Conservation (phyloP, 2,797 vertebrate species). For the Triplophysa yarkandensis region DNA sequence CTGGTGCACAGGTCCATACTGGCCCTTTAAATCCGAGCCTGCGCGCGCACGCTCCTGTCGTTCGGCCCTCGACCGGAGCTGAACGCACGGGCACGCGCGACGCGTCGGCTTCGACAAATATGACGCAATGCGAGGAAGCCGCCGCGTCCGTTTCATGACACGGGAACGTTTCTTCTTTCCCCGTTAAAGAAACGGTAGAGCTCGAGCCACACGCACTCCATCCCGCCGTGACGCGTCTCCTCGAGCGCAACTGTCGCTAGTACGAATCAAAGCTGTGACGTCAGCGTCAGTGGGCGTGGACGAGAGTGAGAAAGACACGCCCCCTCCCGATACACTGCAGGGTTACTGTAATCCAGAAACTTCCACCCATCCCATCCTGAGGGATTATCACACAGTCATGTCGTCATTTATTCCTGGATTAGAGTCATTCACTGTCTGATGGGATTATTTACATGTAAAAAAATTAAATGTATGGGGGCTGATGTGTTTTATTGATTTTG, state of each 20-base stretch:
- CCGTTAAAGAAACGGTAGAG: neutral
- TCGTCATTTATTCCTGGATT: neutral
- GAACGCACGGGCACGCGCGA: too few species aligned
- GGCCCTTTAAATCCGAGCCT: constrained; percentile 71
- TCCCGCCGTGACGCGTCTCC: constrained; percentile 67
- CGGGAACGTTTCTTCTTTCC: neutral
- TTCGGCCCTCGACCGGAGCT: constrained; percentile 70
- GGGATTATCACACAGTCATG: neutral
- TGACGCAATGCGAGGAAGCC: constrained; percentile 42
- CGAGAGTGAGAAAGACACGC: neutral
- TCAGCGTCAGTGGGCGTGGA: constrained; percentile 20
- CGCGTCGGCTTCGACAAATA: constrained; percentile 64
- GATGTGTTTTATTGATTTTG: neutral
- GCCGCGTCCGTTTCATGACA: neutral
- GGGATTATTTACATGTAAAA: too few species aligned
- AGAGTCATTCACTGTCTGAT: neutral
- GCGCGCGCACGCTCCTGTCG: constrained; percentile 68
- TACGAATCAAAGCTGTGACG: constrained; percentile 44
- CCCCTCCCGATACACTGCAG: neutral
- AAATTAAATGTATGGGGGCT: neutral
- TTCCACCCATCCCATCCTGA: constrained; percentile 1
- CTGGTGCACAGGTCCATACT: constrained; percentile 32
- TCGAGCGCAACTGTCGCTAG: constrained; percentile 39
- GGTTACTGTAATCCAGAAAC: neutral
- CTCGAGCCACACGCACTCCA: neutral